Base-by-base conservation (phyloP, 1,140 invertebrate species). In the Whitmania pigra region DNA sequence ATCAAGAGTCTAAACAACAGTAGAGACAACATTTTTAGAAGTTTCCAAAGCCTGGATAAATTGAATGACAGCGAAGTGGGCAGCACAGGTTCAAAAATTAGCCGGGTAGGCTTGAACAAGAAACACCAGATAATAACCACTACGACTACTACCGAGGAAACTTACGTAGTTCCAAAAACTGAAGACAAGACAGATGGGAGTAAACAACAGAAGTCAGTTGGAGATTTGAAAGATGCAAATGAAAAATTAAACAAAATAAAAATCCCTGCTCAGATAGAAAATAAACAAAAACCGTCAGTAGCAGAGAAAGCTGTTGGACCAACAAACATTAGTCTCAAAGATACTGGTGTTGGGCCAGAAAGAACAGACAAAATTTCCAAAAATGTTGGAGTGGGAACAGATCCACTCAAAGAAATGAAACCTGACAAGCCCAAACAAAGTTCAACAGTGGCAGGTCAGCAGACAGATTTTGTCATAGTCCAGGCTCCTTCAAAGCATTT, bases 21-120 rank as follows among this genome's bases (percentile, higher is more conserved):
- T n/a, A 13, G 57, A 31, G 29, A 63, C 57, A 31, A 63, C 29
- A 22, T 63, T 13, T 63, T 63, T 63, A 63, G 57, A 63, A 63
- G 57, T 15, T 63, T 25, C 15, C 57, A 63, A 31, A 63, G 57
- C 29, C 29, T 63, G 57, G 29, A 63, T n/a, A 63, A 22, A 63
- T 17, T 49, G 11, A 49, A 49, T 49, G 57, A 63, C 13, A 63
- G 57, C 11, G 57, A 63, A 63, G 9, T 25, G 22, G 57, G 57
- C 20, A 63, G 57, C 11, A 31, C 29, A 15, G 22, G 57, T 63
- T 63, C 57, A 20, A 63, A n/a, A n/a, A 63, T 63, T 13, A 20
- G 57, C 15, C 22, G 29, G 29, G 22, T 22, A n/a, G 29, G 22
- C 9, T 25, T 63, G 57, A 63, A 31, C 57, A 63, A 31, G 57